Evolutionary conservation across 1,140 invertebrate genomes (phyloP).

Genomic region (Zaprionus camerounensis): DNA sequence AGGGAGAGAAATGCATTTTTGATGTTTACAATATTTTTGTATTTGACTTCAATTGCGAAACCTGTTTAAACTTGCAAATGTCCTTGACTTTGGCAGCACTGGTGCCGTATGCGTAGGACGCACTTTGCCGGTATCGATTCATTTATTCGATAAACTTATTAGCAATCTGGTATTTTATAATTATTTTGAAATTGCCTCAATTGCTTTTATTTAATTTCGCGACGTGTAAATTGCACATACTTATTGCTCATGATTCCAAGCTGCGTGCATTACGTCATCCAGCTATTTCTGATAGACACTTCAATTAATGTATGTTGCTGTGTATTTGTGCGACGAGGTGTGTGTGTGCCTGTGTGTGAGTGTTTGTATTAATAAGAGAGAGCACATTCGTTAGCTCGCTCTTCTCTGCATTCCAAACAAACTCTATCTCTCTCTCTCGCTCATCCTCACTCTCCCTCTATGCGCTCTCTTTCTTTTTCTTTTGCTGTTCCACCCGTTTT

Average conservation of each 20-base stretch:
- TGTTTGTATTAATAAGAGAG: constrained; percentile 37
- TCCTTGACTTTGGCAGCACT: constrained; percentile 65
- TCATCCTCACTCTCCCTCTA: constrained; percentile 29
- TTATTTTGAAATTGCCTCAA: constrained; percentile 3
- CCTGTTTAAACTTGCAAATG: constrained; percentile 45
- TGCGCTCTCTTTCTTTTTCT: neutral
- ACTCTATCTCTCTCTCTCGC: constrained; percentile 12
- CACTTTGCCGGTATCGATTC: constrained; percentile 16
- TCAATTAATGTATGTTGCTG: constrained; percentile 67
- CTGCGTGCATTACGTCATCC: constrained; percentile 76
- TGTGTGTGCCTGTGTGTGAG: constrained; percentile 22
- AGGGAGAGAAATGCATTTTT: constrained; percentile 33
- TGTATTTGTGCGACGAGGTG: constrained; percentile 34
- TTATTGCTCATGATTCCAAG: constrained; percentile 73
- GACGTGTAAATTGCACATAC: constrained; percentile 25
- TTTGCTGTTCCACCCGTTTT: constrained; percentile 1
- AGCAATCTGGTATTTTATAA: neutral
- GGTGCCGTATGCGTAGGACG: constrained; percentile 26
- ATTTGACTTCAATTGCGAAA: constrained; percentile 29
- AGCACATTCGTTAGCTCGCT: constrained; percentile 18
- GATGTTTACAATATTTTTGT: constrained; percentile 42
- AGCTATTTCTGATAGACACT: constrained; percentile 82
- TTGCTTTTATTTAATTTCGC: neutral
- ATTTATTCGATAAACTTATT: neutral
- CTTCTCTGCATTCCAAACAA: constrained; percentile 56